Conservation (phyloP, 2,113 vertebrate species). For the Aptenodytes forsteri region DNA sequence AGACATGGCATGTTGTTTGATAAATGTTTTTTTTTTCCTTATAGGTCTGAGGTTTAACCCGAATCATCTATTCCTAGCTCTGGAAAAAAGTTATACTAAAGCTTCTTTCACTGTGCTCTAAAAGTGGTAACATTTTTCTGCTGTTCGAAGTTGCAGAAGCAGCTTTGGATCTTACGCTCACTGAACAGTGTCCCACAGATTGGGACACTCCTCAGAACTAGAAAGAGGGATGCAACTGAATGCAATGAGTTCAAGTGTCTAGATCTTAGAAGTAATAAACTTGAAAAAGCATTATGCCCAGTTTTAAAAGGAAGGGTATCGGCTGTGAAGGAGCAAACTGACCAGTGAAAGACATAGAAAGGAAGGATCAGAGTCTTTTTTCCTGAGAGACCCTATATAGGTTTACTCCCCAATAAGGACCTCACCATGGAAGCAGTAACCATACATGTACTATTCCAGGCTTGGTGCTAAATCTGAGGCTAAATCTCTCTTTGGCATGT, state of each 20-base stretch:
- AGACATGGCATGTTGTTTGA: neutral
- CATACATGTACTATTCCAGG: fast-evolving
- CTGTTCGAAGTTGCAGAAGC: neutral
- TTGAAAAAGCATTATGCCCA: neutral
- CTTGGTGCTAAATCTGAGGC: neutral
- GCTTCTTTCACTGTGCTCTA: neutral
- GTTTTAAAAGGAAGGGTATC: neutral
- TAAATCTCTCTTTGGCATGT: neutral
- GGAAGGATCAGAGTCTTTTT: neutral
- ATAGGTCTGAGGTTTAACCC: neutral
- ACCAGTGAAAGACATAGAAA: neutral
- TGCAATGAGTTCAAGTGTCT: neutral
- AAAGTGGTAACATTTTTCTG: neutral
- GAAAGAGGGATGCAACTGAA: neutral
- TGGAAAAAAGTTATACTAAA: neutral
- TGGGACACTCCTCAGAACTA: neutral
- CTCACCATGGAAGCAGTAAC: neutral
- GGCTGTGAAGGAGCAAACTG: neutral
- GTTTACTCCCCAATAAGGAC: neutral
- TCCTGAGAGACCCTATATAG: neutral
- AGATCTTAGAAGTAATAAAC: neutral
- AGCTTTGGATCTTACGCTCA: neutral
- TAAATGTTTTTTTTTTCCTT: neutral
- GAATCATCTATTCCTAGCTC: neutral
- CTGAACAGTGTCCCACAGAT: neutral